Conservation (phyloP, 2,888 invertebrate genomes). For the Clivina fossor region DNA sequence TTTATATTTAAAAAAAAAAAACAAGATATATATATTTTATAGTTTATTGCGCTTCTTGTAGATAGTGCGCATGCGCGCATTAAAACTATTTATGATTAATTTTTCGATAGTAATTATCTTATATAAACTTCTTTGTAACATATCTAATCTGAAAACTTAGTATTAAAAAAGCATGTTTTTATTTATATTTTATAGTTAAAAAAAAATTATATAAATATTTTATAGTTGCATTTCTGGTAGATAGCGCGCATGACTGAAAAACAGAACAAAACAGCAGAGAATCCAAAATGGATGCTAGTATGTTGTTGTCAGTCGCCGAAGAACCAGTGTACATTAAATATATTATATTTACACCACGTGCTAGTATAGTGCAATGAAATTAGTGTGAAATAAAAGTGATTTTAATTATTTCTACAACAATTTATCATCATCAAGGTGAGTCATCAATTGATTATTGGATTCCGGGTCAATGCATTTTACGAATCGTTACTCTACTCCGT, state of each 20-base stretch:
- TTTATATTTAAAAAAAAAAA: too few relatives aligned
- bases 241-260: background rate
- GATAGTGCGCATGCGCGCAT: too few relatives aligned
- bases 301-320: constrained; percentile 7
- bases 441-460: constrained; percentile 16
- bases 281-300: constrained; percentile 22
- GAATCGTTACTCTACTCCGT: constrained; percentile 21
- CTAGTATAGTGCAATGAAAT: constrained; percentile 17
- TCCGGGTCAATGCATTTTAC: background rate
- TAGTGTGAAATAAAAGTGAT: constrained; percentile 7
- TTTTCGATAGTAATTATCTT: too few relatives aligned
- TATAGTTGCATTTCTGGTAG: background rate
- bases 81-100: too few relatives aligned
- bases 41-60: too few relatives aligned
- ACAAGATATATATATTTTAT: too few relatives aligned
- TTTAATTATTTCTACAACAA: constrained; percentile 3
- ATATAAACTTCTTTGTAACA: too few relatives aligned
- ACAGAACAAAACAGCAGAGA: background rate
- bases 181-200: too few relatives aligned
- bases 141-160: too few relatives aligned
- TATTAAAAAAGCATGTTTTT: too few relatives aligned
- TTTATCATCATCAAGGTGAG: constrained; percentile 21
- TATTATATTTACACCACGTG: constrained; percentile 21
- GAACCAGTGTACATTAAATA: constrained; percentile 8
- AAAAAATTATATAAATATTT: background rate